A percentile compares a stretch with the other conserved stretches of the same genome.
These are phyloP conservation scores for Ectropis crepuscularia DNA, from an alignment of 2,888 invertebrate genomes.

Conservation along the genomic window DNA sequence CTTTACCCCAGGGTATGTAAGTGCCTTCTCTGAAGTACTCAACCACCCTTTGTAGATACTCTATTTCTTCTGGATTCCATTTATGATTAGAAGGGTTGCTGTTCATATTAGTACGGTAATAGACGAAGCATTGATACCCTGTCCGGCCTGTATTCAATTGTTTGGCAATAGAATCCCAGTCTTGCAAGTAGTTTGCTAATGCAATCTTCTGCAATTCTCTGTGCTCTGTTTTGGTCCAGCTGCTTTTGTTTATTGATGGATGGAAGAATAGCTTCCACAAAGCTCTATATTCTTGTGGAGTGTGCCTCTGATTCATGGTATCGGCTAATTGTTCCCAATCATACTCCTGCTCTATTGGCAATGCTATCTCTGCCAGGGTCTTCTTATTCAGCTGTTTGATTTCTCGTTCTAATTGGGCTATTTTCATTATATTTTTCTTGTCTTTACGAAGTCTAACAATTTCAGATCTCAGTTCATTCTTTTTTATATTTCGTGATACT, in stretches of 20 bases:
- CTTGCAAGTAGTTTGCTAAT: constrained; percentile 71
- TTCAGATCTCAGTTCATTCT: constrained; percentile 50
- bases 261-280: constrained; percentile 90
- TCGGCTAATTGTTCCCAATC: constrained; percentile 85
- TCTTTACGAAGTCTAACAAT: constrained; percentile 52
- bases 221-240: constrained; percentile 66
- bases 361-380: constrained; percentile 57
- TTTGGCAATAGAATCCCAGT: constrained; percentile 88
- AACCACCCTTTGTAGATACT: constrained; percentile 85
- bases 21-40: constrained; percentile 86
- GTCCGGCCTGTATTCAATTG: constrained; percentile 85
- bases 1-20: constrained; percentile 90
- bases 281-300: constrained; percentile 86
- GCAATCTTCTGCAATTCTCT: constrained; percentile 58
- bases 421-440: constrained; percentile 39
- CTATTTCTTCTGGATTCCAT: constrained; percentile 90
- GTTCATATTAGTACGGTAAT: constrained; percentile 83
- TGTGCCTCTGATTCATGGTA: constrained; percentile 82
- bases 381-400: constrained; percentile 51
- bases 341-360: constrained; percentile 73
- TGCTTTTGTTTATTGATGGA: constrained; percentile 85
- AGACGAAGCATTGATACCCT: constrained; percentile 89
- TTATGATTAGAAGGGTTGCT: constrained; percentile 62
- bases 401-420: constrained; percentile 49
- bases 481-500: constrained; percentile 55